Conservation (phyloP, 2,888 invertebrate genomes). For the Standfussiana lucernea region DNA sequence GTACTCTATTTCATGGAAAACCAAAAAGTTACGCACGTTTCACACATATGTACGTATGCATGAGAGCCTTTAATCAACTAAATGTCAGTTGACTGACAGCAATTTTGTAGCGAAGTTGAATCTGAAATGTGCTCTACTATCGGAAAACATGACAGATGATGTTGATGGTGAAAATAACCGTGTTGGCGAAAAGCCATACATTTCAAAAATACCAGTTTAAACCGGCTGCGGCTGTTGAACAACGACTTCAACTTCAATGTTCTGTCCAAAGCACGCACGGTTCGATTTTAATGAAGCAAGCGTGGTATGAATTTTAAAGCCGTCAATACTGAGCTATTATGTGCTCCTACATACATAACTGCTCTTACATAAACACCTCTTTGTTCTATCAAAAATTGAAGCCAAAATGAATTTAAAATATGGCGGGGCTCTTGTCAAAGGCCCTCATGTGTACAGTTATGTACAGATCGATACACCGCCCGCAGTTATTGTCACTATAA, state of each 20-base stretch:
- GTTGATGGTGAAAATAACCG: no score
- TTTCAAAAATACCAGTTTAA: neutral
- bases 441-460: neutral
- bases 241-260: neutral
- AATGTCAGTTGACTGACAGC: conserved; percentile 14
- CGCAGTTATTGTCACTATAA: conserved; percentile 44
- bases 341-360: neutral
- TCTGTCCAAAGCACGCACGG: neutral
- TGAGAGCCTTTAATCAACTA: conserved; percentile 9
- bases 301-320: conserved; percentile 12
- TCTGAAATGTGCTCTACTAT: conserved; percentile 11
- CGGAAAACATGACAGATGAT: neutral
- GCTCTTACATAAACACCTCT: conserved; percentile 7
- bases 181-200: neutral
- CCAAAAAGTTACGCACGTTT: neutral
- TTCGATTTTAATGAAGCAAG: neutral
- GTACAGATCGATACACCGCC: conserved; percentile 46
- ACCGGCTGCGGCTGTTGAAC: no score
- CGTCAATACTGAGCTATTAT: conserved; percentile 16
- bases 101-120: conserved; percentile 5
- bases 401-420: conserved; percentile 34
- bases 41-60: neutral
- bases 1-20: neutral
- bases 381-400: conserved; percentile 28
- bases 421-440: conserved; percentile 12